These are phyloP conservation scores for Panagrolaimus sp. DNA, from an alignment of 1,140 invertebrate species.

Conservation along the genomic window DNA sequence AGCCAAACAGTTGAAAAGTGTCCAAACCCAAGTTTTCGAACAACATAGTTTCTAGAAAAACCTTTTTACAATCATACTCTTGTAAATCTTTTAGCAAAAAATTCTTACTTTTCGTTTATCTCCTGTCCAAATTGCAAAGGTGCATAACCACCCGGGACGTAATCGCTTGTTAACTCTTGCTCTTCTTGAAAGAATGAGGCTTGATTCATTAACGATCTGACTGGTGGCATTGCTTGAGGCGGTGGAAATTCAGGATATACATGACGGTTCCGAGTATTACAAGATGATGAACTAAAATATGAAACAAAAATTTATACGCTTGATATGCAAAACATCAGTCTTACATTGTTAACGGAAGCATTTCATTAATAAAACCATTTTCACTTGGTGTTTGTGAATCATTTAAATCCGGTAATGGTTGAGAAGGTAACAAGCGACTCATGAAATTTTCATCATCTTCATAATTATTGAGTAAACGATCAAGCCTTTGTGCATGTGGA, in stretches of 20 bases:
- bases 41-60: constrained; percentile 7
- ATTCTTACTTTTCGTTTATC: constrained; percentile 23
- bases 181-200: constrained; percentile 13
- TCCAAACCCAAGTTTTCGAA: neutral
- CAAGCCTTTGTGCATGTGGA: too few relatives aligned
- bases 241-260: neutral
- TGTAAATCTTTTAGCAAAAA: too few relatives aligned
- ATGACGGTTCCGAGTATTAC: neutral
- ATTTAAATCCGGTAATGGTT: neutral
- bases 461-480: too few relatives aligned
- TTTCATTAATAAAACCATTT: neutral
- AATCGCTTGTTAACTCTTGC: constrained; percentile 28
- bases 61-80: neutral
- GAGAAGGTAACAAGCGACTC: neutral
- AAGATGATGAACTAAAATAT: neutral
- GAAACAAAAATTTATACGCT: too few relatives aligned
- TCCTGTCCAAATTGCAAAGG: constrained; percentile 26
- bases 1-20: constrained; percentile 46
- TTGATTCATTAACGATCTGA: neutral
- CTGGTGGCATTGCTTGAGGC: neutral
- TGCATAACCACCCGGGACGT: constrained; percentile 29
- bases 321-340: too few relatives aligned
- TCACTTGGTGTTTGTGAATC: neutral
- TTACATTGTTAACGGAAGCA: constrained; percentile 6
- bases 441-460: neutral